A percentile compares a stretch with the other conserved stretches of the same genome.
These are phyloP conservation scores for Mimachlamys varia DNA, from an alignment of 2,888 invertebrate species.

Conservation along the genomic window DNA sequence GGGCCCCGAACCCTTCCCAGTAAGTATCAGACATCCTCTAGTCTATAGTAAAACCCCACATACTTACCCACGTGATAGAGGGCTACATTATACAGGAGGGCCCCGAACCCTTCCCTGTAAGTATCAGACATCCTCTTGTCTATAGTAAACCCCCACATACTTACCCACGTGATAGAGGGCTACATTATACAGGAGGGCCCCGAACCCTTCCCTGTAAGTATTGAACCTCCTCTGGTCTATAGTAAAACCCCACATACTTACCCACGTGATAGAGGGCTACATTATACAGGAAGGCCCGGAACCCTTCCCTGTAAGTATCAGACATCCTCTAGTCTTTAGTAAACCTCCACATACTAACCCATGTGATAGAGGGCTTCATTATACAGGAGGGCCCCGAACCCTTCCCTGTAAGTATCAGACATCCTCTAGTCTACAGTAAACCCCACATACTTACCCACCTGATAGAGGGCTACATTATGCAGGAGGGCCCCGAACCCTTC, in stretches of 20 bases:
- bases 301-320: constrained; percentile 81
- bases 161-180: constrained; percentile 98
- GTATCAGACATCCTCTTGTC: constrained; percentile 77
- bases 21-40: constrained; percentile 59
- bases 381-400: constrained; percentile 91
- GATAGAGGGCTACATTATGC: constrained; percentile 97
- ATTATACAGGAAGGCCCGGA: constrained; percentile 94
- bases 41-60: constrained; percentile 97
- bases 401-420: constrained; percentile 79
- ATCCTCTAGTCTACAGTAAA: constrained; percentile 90
- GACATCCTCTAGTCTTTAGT: constrained; percentile 87
- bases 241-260: constrained; percentile 97
- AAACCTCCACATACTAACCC: constrained; percentile 96
- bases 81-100: constrained; percentile 98
- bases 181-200: constrained; percentile 96
- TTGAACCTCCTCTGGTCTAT: constrained; percentile 85
- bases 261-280: constrained; percentile 98
- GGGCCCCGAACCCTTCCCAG: constrained; percentile 84
- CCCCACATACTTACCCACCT: constrained; percentile 97
- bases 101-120: constrained; percentile 82
- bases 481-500: constrained; percentile 88
- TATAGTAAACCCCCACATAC: constrained; percentile 96
- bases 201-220: constrained; percentile 82
- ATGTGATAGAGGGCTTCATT: constrained; percentile 97
- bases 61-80: constrained; percentile 97